Evolutionary conservation across 2,888 invertebrate genomes (phyloP).

Genomic region (Drosophila formosana): DNA sequence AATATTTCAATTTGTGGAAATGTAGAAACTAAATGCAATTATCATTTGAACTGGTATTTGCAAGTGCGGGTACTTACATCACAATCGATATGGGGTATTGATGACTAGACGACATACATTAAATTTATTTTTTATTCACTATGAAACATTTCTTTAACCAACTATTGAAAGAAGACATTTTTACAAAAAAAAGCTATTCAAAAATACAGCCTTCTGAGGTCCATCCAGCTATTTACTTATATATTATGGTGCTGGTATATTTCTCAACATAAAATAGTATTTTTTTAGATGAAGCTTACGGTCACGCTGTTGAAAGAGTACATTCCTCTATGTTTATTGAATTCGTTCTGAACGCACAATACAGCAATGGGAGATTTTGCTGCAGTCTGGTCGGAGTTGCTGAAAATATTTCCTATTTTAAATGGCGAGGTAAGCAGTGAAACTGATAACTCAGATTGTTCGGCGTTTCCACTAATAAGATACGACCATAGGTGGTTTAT

Average conservation of each 20-base stretch:
- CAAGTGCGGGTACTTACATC: too few species aligned
- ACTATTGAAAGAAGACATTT: too few species aligned
- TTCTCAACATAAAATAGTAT: slow-evolving; percentile 2
- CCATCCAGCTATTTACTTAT: too few species aligned
- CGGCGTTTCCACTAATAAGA: background rate
- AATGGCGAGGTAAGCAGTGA: slow-evolving; percentile 65
- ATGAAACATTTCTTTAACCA: too few species aligned
- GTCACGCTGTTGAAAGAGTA: slow-evolving; percentile 3
- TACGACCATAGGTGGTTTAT: slow-evolving; percentile 14
- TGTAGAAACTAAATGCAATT: too few species aligned
- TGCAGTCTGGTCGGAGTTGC: slow-evolving; percentile 69
- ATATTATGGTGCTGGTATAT: background rate
- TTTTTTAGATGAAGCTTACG: background rate
- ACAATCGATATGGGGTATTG: too few species aligned
- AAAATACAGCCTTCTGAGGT: too few species aligned
- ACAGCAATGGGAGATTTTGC: slow-evolving; percentile 72
- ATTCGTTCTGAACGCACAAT: background rate
- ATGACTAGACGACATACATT: too few species aligned
- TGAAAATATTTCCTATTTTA: slow-evolving; percentile 79
- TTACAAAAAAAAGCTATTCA: too few species aligned
- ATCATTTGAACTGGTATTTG: too few species aligned
- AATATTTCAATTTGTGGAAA: too few species aligned
- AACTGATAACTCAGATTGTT: background rate
- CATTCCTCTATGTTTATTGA: slow-evolving; percentile 7
- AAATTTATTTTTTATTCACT: too few species aligned